phyloP scores from a whole-genome alignment of 2,888 invertebrate species.

The Phyto melanocephala region DNA sequence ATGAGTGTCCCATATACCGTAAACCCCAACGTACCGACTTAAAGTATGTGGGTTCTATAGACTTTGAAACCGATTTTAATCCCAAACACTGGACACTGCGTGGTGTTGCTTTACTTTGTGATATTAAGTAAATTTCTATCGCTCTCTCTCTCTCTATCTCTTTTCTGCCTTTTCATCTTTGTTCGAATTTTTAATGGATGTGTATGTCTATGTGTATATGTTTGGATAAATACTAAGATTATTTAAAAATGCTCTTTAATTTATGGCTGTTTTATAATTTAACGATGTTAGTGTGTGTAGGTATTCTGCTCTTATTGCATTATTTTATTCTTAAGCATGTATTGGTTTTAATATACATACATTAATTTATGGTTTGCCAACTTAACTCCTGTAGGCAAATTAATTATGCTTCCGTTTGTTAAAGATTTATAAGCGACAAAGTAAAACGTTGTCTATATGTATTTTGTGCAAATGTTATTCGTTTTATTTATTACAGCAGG shows the following conservation, averaged over 20 bases:
- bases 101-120: constrained; percentile 97
- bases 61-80: constrained; percentile 94
- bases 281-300: constrained; percentile 7
- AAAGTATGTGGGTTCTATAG: constrained; percentile 96
- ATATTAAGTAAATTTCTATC: constrained; percentile 88
- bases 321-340: neutral
- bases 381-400: constrained; percentile 24
- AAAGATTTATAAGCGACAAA: neutral
- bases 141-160: neutral
- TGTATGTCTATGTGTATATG: neutral
- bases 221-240: neutral
- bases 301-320: neutral
- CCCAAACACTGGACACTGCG: constrained; percentile 96
- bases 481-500: neutral
- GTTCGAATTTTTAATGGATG: neutral
- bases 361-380: constrained; percentile 22
- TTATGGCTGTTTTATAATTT: neutral
- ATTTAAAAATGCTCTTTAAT: neutral
- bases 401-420: neutral
- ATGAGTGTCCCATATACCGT: constrained; percentile 97
- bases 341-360: neutral
- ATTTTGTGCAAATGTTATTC: neutral
- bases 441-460: neutral
- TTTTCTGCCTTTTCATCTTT: neutral
- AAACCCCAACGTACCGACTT: constrained; percentile 96